Conservation (phyloP, 2,888 invertebrate genomes). For the Ichneumoninae sp. region DNA sequence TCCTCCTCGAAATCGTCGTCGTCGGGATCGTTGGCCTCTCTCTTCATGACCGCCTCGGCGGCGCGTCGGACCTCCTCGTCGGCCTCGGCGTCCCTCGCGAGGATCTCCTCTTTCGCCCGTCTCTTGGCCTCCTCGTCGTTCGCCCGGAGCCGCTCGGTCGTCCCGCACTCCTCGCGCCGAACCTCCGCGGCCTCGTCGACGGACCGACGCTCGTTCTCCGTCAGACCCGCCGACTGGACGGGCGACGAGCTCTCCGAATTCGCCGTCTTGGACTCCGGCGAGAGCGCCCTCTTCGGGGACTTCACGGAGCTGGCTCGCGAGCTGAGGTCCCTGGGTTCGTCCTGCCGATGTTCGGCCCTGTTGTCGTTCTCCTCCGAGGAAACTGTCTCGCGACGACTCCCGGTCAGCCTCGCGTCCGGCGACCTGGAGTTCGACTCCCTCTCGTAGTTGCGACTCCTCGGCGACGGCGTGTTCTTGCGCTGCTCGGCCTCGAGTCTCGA, state of each 20-base stretch:
- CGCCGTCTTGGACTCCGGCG: constrained; percentile 60
- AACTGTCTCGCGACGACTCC: constrained; percentile 75
- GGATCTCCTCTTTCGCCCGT: constrained; percentile 67
- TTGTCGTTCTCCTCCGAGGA: constrained; percentile 55
- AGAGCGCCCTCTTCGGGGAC: constrained; percentile 73
- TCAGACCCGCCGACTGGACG: constrained; percentile 61
- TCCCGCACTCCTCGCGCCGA: constrained; percentile 14
- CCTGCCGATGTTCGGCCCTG: constrained; percentile 74
- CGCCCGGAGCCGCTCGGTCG: constrained; percentile 35
- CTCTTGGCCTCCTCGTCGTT: constrained; percentile 69
- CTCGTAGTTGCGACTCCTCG: constrained; percentile 70
- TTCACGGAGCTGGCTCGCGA: constrained; percentile 78
- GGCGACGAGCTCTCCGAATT: constrained; percentile 52
- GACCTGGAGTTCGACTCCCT: constrained; percentile 74
- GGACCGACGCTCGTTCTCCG: constrained; percentile 36
- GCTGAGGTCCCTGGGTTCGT: constrained; percentile 81
- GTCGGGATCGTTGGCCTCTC: constrained; percentile 69
- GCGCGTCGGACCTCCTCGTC: constrained; percentile 60
- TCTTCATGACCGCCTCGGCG: constrained; percentile 68
- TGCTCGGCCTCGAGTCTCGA: constrained; percentile 80
- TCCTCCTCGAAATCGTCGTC: constrained; percentile 81
- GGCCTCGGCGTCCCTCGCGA: constrained; percentile 62
- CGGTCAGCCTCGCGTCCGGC: constrained; percentile 67
- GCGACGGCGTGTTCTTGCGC: constrained; percentile 76
- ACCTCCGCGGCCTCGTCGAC: constrained; percentile 39